Percentiles rank a stretch among this genome's conserved stretches.
phyloP scores from a whole-genome alignment of 2,113 vertebrate species.

The Fukomys damarensis region DNA sequence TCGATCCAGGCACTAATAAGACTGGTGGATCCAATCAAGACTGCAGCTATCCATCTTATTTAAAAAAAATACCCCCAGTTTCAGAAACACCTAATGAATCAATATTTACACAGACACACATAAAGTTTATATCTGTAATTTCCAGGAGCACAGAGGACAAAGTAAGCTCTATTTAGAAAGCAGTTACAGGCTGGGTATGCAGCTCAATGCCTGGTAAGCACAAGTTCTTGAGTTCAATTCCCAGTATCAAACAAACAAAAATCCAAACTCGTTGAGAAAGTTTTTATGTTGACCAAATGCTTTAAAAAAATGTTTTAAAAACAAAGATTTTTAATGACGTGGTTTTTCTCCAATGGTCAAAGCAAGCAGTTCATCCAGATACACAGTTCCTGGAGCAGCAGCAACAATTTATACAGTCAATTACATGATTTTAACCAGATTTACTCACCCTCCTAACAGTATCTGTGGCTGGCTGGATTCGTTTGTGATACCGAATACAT shows the following conservation, averaged over 20 bases:
- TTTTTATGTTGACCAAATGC: neutral
- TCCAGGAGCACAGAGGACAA: neutral
- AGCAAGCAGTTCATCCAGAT: neutral
- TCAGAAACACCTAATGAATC: neutral
- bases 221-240: no score
- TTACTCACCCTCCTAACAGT: constrained; percentile 87
- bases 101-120: neutral
- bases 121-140: neutral
- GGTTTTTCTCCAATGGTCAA: neutral
- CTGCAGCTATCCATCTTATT: neutral
- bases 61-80: neutral
- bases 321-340: neutral
- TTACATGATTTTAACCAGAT: neutral
- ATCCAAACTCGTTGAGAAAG: neutral
- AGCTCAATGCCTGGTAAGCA: no score
- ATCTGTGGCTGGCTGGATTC: constrained; percentile 85
- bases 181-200: no score
- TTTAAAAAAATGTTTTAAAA: constrained; percentile 24
- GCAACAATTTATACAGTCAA: neutral
- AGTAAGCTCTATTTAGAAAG: neutral
- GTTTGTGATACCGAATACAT: constrained; percentile 92
- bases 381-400: neutral
- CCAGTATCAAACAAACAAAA: neutral
- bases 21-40: neutral
- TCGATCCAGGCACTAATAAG: neutral